A percentile compares a stretch with the other conserved stretches of the same genome.
Evolutionary conservation across 1,140 invertebrate genomes (phyloP).

Genomic region (Hypothenemus hampei): DNA sequence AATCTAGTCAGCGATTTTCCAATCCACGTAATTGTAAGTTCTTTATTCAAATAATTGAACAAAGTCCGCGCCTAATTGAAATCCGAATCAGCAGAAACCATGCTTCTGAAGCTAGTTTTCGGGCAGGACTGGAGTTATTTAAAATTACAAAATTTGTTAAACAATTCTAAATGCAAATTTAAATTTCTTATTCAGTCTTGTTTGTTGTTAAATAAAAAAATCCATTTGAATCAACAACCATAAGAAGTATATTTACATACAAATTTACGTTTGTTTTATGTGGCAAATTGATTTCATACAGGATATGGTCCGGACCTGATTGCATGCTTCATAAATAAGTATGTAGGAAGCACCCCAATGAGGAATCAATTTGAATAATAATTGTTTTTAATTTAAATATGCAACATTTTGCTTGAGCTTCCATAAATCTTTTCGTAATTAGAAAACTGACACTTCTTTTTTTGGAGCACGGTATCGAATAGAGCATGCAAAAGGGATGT

Average conservation of each 20-base stretch:
- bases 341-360: constrained; percentile 25
- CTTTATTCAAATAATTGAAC: constrained; percentile 25
- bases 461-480: constrained; percentile 26
- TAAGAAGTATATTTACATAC: background rate
- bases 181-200: background rate
- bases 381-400: constrained; percentile 34
- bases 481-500: constrained; percentile 38
- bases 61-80: constrained; percentile 25
- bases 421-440: constrained; percentile 34
- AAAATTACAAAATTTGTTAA: too few relatives aligned
- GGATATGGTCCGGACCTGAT: constrained; percentile 11
- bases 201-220: background rate
- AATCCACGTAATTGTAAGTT: constrained; percentile 24
- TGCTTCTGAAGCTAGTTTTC: constrained; percentile 18
- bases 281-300: too few relatives aligned
- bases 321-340: constrained; percentile 15
- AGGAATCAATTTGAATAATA: constrained; percentile 35
- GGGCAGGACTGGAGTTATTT: too few relatives aligned
- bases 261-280: background rate
- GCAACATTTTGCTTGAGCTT: constrained; percentile 17
- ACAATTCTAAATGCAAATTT: constrained; percentile 1
- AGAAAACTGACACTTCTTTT: constrained; percentile 28
- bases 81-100: constrained; percentile 11
- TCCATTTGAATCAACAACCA: background rate
- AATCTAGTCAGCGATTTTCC: constrained; percentile 19